phyloP scores from a whole-genome alignment of 2,113 vertebrate genomes.

The Struthidea cinerea region DNA sequence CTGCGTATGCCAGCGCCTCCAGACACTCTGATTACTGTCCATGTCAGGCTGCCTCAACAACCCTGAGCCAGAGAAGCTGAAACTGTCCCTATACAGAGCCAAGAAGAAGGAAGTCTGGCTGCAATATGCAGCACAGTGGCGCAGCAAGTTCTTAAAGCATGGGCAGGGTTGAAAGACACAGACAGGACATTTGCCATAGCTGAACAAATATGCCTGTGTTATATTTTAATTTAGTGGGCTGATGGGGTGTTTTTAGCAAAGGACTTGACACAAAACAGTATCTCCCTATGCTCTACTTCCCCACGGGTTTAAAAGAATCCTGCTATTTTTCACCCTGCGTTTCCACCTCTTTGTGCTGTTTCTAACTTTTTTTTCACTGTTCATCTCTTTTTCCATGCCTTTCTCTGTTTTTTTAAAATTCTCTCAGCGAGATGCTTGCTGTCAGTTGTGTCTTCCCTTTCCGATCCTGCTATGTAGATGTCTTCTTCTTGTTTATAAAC shows the following conservation, averaged over 20 bases:
- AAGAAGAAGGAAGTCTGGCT: not conserved
- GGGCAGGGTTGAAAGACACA: not conserved
- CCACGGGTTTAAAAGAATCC: not conserved
- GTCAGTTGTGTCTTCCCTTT: not conserved
- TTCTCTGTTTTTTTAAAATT: not conserved
- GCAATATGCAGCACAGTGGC: not conserved
- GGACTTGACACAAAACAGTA: not conserved
- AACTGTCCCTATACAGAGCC: not conserved
- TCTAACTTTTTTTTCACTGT: not conserved
- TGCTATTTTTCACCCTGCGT: not conserved
- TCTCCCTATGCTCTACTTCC: not conserved
- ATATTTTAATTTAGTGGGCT: not conserved
- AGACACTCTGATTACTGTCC: not conserved
- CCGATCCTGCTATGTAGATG: not conserved
- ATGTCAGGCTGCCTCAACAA: not conserved
- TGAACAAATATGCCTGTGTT: not conserved
- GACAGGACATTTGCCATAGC: not conserved
- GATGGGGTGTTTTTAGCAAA: not conserved
- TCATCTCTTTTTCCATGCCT: not conserved
- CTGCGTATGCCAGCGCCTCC: fast-evolving
- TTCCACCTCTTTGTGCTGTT: not conserved
- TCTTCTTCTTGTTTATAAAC: no score
- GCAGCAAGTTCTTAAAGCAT: not conserved
- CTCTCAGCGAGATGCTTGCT: not conserved
- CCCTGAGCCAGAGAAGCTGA: not conserved